Percentiles rank a stretch among this genome's conserved stretches.
phyloP scores from a whole-genome alignment of 2,113 vertebrate species.

The Ptilorrhoa leucosticta region DNA sequence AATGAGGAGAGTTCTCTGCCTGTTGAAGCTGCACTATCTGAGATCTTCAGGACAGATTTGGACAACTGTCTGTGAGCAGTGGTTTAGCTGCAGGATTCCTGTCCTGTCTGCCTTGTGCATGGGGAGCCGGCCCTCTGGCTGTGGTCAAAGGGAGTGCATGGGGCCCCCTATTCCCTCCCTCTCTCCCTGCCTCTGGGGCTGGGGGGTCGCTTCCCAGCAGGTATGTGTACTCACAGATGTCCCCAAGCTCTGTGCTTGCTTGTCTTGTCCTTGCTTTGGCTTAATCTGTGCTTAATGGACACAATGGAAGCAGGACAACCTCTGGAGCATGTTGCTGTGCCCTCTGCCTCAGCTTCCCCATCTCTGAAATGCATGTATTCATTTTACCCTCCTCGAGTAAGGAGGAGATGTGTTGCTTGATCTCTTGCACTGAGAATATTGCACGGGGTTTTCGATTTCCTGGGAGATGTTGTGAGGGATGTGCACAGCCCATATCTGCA shows the following conservation, averaged over 20 bases:
- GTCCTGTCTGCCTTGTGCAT: background rate
- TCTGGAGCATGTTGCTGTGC: background rate
- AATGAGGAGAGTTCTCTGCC: background rate
- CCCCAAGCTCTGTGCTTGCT: background rate
- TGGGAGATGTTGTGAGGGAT: rapidly evolving
- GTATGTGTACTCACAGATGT: background rate
- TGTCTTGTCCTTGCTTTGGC: background rate
- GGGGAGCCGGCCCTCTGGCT: rapidly evolving
- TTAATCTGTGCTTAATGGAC: background rate
- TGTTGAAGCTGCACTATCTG: background rate
- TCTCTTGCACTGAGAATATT: background rate
- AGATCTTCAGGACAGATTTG: background rate
- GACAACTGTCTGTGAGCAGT: background rate
- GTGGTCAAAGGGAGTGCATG: background rate
- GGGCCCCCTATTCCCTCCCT: background rate
- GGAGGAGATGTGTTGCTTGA: background rate
- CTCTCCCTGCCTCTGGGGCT: background rate
- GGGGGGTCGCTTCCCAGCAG: rapidly evolving
- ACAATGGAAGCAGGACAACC: background rate
- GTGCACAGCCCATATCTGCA: background rate
- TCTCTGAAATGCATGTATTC: background rate
- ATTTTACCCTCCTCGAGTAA: background rate
- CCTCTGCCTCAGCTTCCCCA: background rate
- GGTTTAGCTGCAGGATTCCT: background rate
- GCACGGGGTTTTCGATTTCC: background rate